Percentiles rank a stretch among this genome's conserved stretches.
Conservation (phyloP, 2,888 invertebrate species). For the Pheosia tremula region DNA sequence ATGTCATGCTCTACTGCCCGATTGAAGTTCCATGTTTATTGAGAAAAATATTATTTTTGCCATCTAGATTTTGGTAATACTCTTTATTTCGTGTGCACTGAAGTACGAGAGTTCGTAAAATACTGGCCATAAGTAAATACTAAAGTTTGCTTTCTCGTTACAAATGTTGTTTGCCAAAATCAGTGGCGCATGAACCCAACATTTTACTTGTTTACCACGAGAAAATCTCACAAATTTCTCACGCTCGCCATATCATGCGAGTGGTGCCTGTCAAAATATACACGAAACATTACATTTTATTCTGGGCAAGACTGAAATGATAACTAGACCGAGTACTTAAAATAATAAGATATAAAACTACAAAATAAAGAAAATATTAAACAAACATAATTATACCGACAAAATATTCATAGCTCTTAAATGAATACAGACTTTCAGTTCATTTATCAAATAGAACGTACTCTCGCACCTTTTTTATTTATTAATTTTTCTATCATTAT, state of each 20-base stretch:
- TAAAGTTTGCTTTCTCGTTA: not conserved
- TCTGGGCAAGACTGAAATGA: not conserved
- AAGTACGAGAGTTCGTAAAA: no score
- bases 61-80: no score
- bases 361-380: not conserved
- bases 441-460: no score
- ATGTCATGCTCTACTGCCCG: no score
- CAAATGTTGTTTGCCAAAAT: not conserved
- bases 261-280: not conserved
- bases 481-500: no score
- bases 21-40: no score
- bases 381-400: conserved; percentile 10
- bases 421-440: no score
- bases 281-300: conserved; percentile 6
- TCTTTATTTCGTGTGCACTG: no score
- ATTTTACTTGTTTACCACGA: not conserved
- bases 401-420: no score
- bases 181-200: not conserved
- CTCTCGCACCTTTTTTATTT: no score
- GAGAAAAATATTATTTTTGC: no score
- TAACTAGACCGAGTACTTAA: not conserved
- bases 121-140: not conserved
- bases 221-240: not conserved
- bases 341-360: not conserved
- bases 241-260: not conserved